These are phyloP conservation scores for Phrynocephalus versicolor DNA, from an alignment of 2,113 vertebrate genomes.

Conservation along the genomic window DNA sequence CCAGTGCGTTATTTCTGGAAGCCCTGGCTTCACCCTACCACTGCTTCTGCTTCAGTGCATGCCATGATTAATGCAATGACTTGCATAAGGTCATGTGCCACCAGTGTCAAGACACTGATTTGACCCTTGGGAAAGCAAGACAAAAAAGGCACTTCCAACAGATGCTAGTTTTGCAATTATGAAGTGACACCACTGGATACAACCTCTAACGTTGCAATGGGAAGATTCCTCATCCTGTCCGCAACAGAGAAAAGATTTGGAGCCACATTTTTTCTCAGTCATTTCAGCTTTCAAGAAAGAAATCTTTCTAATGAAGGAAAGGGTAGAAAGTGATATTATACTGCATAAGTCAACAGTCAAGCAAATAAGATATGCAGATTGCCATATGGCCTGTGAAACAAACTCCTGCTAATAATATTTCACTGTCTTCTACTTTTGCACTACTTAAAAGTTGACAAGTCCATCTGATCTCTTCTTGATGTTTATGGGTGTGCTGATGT, in stretches of 20 bases:
- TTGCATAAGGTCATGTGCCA: too few relatives aligned
- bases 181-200: neutral
- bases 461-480: neutral
- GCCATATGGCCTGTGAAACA: neutral
- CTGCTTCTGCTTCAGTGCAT: too few relatives aligned
- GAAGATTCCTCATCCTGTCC: neutral
- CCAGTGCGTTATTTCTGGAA: too few relatives aligned
- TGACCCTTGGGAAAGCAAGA: too few relatives aligned
- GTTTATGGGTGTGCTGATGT: neutral
- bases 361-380: conserved; percentile 12
- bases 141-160: too few relatives aligned
- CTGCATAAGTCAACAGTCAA: neutral
- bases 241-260: neutral
- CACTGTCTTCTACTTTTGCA: neutral
- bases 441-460: conserved; percentile 18
- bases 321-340: neutral
- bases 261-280: neutral
- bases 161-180: neutral
- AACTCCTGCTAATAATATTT: conserved; percentile 26
- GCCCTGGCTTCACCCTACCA: too few relatives aligned
- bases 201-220: neutral
- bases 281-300: conserved; percentile 25
- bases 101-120: too few relatives aligned
- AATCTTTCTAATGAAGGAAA: neutral
- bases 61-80: too few relatives aligned